A percentile compares a stretch with the other conserved stretches of the same genome.
These are phyloP conservation scores for Drosophila sucinea DNA, from an alignment of 1,140 invertebrate species.

Conservation along the genomic window DNA sequence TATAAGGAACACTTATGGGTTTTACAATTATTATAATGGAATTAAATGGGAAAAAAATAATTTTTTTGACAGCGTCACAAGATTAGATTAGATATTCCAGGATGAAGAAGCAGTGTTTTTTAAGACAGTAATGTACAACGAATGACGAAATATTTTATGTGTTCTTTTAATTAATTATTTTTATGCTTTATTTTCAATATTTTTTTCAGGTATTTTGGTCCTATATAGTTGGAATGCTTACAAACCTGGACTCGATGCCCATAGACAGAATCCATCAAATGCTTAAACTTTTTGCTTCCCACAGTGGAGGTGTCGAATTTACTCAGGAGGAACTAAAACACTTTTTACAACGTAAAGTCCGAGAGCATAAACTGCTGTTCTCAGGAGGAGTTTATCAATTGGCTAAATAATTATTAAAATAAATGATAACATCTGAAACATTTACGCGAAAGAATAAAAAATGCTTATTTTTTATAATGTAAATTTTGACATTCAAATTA, in stretches of 20 bases:
- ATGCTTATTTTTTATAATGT: no score
- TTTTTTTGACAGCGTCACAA: neutral
- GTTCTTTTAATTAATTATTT: neutral
- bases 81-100: conserved; percentile 2
- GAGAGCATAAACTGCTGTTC: conserved; percentile 93
- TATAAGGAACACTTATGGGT: no score
- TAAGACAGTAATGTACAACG: neutral
- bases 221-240: conserved; percentile 98
- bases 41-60: neutral
- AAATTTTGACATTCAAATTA: no score
- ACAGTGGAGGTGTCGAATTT: conserved; percentile 94
- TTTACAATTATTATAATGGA: neutral
- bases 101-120: neutral
- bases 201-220: conserved; percentile 92
- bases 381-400: conserved; percentile 94
- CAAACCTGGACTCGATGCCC: conserved; percentile 96
- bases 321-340: conserved; percentile 93
- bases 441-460: no score
- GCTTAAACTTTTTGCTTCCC: conserved; percentile 97
- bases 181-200: conserved; percentile 3
- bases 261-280: conserved; percentile 98
- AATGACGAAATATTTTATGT: conserved; percentile 8
- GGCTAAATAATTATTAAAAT: conserved; percentile 85
- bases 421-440: conserved; percentile 26
- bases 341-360: conserved; percentile 96